These are phyloP conservation scores for Danaus melanippus DNA, from an alignment of 1,140 invertebrate genomes.

Conservation along the genomic window DNA sequence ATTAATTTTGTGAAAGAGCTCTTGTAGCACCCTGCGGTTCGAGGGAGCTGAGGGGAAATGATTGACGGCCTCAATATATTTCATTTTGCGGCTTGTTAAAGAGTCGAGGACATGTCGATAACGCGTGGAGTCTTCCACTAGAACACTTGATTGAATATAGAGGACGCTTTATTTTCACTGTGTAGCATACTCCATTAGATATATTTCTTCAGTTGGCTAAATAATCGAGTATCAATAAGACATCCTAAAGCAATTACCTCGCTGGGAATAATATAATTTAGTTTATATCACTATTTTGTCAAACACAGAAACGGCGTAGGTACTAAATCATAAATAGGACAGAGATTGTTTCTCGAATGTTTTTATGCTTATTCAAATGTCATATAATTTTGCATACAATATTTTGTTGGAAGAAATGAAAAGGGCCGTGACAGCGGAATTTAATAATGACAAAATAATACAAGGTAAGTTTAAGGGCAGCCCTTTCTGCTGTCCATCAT, in stretches of 20 bases:
- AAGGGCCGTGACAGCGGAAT: conserved; percentile 63
- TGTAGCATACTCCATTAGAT: conserved; percentile 49
- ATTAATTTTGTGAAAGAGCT: too few species aligned
- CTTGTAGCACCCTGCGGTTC: too few species aligned
- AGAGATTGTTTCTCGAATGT: conserved; percentile 24
- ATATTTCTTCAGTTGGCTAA: conserved; percentile 34
- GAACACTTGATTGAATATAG: conserved; percentile 44
- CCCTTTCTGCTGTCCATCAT: conserved; percentile 70
- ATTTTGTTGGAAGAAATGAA: conserved; percentile 66
- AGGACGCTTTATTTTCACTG: conserved; percentile 42
- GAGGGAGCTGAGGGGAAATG: conserved; percentile 52
- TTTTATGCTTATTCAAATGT: conserved; percentile 69
- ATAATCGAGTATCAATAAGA: conserved; percentile 5
- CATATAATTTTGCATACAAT: conserved; percentile 72
- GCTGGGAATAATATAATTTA: too few species aligned
- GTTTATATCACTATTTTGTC: too few species aligned
- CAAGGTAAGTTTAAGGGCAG: conserved; percentile 65
- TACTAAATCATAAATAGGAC: conserved; percentile 15
- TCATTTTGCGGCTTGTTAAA: conserved; percentile 70
- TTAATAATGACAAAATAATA: conserved; percentile 73
- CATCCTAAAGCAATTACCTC: too few species aligned
- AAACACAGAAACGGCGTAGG: too few species aligned
- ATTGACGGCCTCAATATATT: conserved; percentile 66
- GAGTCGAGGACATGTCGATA: conserved; percentile 58
- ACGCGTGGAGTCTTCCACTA: conserved; percentile 41